Percentiles rank a stretch among this genome's conserved stretches.
These are phyloP conservation scores for Hermaeophaga mercurialis DNA, from an alignment of 2,888 invertebrate species.

Conservation along the genomic window DNA sequence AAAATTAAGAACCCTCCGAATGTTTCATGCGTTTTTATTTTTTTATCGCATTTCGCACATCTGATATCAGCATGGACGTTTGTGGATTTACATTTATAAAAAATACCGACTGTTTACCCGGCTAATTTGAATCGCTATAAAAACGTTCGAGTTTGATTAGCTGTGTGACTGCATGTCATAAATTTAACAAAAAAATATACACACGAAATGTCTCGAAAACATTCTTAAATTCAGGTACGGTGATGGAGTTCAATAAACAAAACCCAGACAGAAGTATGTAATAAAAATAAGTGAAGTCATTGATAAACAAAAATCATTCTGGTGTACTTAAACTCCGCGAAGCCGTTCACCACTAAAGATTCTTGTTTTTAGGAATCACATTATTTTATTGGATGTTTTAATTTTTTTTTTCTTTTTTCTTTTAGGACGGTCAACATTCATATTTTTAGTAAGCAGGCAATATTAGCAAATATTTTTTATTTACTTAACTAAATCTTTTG, in stretches of 20 bases:
- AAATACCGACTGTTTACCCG: conserved; percentile 2
- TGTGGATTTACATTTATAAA: not conserved
- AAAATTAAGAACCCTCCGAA: too few relatives aligned
- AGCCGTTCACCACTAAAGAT: too few relatives aligned
- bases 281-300: not conserved
- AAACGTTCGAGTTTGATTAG: conserved; percentile 5
- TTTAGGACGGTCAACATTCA: too few relatives aligned
- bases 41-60: not conserved
- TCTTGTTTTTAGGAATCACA: too few relatives aligned
- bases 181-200: conserved; percentile 5
- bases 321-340: not conserved
- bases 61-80: not conserved
- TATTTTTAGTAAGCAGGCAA: too few relatives aligned
- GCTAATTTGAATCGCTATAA: conserved; percentile 7
- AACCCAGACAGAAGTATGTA: conserved; percentile 3
- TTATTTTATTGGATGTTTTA: too few relatives aligned
- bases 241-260: conserved; percentile 2
- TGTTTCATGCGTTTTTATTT: too few relatives aligned
- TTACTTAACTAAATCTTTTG: too few relatives aligned
- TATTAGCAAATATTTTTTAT: too few relatives aligned
- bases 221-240: not conserved
- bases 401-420: too few relatives aligned
- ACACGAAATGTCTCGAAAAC: conserved; percentile 5
- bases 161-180: conserved; percentile 7
- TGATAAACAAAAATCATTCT: not conserved